Evolutionary conservation across 2,888 invertebrate species (phyloP).

Genomic region (Myathropa florea): DNA sequence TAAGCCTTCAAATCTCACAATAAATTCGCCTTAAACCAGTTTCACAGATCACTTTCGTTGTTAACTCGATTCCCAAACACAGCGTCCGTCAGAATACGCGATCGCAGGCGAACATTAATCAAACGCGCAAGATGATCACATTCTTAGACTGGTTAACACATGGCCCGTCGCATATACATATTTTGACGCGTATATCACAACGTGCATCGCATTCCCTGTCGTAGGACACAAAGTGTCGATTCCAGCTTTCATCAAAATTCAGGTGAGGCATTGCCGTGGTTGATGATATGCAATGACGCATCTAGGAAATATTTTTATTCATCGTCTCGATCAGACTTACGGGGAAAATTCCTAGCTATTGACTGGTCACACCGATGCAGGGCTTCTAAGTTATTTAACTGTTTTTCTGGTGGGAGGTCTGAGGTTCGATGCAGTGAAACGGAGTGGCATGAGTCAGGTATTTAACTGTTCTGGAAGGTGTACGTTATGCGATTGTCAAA

Average conservation of each 20-base stretch:
- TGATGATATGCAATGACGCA: background rate
- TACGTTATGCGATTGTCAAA: too few species aligned
- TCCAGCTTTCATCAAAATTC: slow-evolving; percentile 16
- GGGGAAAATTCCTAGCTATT: background rate
- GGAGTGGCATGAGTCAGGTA: background rate
- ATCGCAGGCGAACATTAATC: background rate
- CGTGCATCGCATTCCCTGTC: background rate
- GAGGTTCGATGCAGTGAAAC: background rate
- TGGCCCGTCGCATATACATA: background rate
- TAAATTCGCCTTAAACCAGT: background rate
- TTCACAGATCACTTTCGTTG: background rate
- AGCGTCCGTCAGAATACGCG: background rate
- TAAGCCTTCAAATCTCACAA: background rate
- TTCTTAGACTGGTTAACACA: background rate
- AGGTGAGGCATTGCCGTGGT: background rate
- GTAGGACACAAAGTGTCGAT: slow-evolving; percentile 2
- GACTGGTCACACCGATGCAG: background rate
- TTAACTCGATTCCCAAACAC: background rate
- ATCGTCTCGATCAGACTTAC: background rate
- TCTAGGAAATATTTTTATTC: background rate
- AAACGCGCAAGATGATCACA: background rate
- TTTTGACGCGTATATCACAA: background rate
- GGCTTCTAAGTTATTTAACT: background rate
- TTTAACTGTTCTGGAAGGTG: background rate
- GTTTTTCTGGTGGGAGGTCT: background rate